Evolutionary conservation across 2,888 invertebrate genomes (phyloP), one percentile per base, ranked within the genome.

Genomic region (Hydropsyche betteni): DNA sequence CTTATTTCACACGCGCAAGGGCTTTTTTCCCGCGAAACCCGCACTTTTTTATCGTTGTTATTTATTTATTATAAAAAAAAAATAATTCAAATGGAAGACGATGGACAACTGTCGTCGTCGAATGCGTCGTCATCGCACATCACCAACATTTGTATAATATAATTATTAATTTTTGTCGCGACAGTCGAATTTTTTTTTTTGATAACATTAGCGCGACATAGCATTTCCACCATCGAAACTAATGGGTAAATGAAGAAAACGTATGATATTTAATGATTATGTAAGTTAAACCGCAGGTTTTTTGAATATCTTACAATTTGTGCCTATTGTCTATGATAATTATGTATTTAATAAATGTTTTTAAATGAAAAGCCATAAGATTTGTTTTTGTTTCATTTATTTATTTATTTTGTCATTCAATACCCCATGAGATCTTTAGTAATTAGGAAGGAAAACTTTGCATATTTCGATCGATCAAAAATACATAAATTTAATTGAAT

Each of bases 281-380:
- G 4, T 44, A 72, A 72, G 38, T 72, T 33, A 69, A 78, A 78
- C 68, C 58, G 75, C 79, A 72, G 70, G 4, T 44, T 44, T 79
- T 75, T 79, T 76, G 74, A 76, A 76, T 74, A 74, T 74, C 74
- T 76, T 74, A 76, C 74, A 73, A 77, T 77, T 77, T 79, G 79
- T 79, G 79, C 77, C 77, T 77, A 76, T 79, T 79, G 75, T 79
- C 76, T 79, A 79, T 79, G 77, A 79, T 77, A 78, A 78, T 78
- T 78, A 70, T 78, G 55, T 76, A 76, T 77, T 69, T 76, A 78
- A 79, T 79, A 79, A 79, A 79, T 79, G 79, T 78, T 79, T 79
- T 76, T 78, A 79, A 79, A 79, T 76, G 77, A 75, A 75, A 51
- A 64, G 34, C 64, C 7, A 38, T 38, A 24, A 33, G n/a, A 24